Evolutionary conservation across 2,113 vertebrate genomes (phyloP), one percentile per base, ranked within the genome.

Genomic region (Salvator merianae): DNA sequence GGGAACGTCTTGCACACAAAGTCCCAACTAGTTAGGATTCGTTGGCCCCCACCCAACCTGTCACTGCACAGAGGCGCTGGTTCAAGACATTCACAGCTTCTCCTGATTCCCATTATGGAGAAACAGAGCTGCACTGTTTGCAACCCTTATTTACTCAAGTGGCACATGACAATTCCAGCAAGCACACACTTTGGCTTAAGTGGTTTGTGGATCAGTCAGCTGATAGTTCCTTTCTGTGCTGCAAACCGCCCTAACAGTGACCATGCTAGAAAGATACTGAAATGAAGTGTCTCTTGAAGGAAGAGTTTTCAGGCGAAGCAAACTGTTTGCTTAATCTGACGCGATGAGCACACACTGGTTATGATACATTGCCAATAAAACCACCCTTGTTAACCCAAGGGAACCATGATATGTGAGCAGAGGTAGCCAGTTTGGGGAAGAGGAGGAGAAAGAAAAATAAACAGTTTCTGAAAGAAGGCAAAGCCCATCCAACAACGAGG

Each of bases 401-500:
- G 77, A 63, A 79, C 59, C 28, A 13, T 50, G 77, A 73, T 79
- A 79, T 79, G 43, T 18, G 40, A 63, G 71, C 18, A 63, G 38
- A 80, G 59, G 84, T 50, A 79, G 53, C 24, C 36, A 63, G 77
- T 30, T 71, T 84, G 32, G 55, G 47, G 10, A n/a, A 32, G 76
- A 65, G 53, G 40, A 78, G 30, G 38, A 84, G 77, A 38, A 73
- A 73, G 77, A 34, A 79, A 84, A 73, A 84, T 34, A 84, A 84
- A 79, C 76, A 79, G 76, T 53, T 72, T 28, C 69, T 72, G 76
- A 63, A 79, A 36, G 76, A 72, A 79, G 68, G 55, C 38, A 74
- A 73, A 66, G 40, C 77, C n/a, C 69, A 85, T 36, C 69, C 4
- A 24, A 36, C 50, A 26, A 50, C 8, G 38, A 74, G 34, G 77